These are phyloP conservation scores for Holacanthus passer DNA, from an alignment of 2,113 vertebrate species.

Conservation along the genomic window DNA sequence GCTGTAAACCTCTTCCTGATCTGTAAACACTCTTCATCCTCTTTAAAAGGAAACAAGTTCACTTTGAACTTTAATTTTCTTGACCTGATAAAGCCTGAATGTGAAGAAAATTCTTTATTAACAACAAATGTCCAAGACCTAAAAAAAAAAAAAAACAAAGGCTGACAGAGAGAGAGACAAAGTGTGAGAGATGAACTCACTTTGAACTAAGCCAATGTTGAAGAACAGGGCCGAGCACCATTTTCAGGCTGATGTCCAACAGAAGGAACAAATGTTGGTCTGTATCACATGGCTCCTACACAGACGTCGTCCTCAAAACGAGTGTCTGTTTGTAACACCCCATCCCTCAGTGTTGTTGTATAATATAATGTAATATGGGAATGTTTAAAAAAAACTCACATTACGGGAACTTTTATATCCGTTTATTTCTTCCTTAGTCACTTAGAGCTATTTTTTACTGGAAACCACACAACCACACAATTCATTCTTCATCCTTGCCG, in stretches of 20 bases:
- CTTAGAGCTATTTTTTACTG: not conserved
- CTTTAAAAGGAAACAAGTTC: conserved; percentile 30
- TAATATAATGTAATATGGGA: not conserved
- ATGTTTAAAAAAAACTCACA: not conserved
- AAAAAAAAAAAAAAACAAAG: not conserved
- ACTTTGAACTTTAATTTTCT: conserved; percentile 25
- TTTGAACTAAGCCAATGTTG: not conserved
- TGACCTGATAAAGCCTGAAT: not conserved
- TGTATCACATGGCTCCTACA: not conserved
- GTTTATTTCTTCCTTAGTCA: not conserved
- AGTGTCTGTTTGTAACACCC: conserved; percentile 2
- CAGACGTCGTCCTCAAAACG: not conserved
- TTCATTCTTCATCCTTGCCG: not conserved
- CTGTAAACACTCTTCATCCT: conserved; percentile 41
- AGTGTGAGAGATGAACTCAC: not conserved
- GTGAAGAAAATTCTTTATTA: not conserved
- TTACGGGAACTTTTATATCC: not conserved
- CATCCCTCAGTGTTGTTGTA: not conserved
- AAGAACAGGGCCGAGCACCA: not conserved
- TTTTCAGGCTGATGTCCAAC: conserved; percentile 22
- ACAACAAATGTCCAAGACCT: not conserved
- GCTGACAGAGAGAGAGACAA: not conserved
- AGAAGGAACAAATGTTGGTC: conserved; percentile 17
- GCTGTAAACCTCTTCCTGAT: conserved; percentile 23
- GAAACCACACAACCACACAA: conserved; percentile 3